phyloP scores from a whole-genome alignment of 2,888 invertebrate species.

The Mythimna lalbum region DNA sequence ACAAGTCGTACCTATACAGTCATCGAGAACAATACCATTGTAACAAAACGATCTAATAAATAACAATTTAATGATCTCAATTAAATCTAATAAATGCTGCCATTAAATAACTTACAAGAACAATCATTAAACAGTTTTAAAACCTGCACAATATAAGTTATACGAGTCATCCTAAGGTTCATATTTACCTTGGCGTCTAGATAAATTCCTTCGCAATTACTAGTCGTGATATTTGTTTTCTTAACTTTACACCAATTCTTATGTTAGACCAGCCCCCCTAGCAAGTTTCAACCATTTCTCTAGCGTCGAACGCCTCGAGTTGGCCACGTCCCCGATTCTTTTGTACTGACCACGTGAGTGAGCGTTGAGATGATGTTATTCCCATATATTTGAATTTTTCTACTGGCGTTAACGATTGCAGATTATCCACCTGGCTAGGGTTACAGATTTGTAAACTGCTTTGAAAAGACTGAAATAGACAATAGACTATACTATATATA shows the following conservation, averaged over 20 bases:
- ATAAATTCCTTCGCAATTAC: not conserved
- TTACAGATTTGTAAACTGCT: too few relatives aligned
- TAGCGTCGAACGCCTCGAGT: too few relatives aligned
- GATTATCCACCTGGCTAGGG: too few relatives aligned
- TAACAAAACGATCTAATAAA: too few relatives aligned
- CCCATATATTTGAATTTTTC: too few relatives aligned
- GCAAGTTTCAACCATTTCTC: too few relatives aligned
- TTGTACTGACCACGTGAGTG: too few relatives aligned
- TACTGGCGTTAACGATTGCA: too few relatives aligned
- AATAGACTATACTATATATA: too few relatives aligned
- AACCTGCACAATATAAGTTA: slow-evolving; percentile 7
- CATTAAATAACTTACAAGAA: slow-evolving; percentile 4
- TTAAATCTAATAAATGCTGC: not conserved
- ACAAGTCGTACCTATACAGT: not conserved
- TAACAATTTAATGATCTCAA: not conserved
- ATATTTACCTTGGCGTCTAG: not conserved
- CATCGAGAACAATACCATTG: not conserved
- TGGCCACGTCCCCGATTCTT: too few relatives aligned
- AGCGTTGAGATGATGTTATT: too few relatives aligned
- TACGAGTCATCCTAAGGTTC: slow-evolving; percentile 1
- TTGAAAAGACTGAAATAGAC: too few relatives aligned
- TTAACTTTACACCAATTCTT: not conserved
- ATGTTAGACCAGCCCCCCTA: not conserved
- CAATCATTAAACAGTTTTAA: not conserved
- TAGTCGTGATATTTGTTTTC: slow-evolving; percentile 33